Percentiles rank a stretch among this genome's conserved stretches.
phyloP scores from a whole-genome alignment of 1,140 invertebrate genomes.

The Drosophila teissieri region DNA sequence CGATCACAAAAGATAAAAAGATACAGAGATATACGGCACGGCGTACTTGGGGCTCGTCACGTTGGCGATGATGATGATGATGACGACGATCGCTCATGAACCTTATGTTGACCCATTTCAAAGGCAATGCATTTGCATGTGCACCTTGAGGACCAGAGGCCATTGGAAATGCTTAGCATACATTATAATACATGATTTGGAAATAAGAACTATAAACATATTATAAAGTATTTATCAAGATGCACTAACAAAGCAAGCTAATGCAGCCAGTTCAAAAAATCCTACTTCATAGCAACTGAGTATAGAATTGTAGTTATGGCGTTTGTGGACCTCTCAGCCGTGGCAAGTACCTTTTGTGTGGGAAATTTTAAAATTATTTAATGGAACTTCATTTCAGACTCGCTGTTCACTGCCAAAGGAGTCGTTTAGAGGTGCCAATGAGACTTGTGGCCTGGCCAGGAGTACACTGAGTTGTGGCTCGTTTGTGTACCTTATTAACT shows the following conservation, averaged over 20 bases:
- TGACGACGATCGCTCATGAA: slow-evolving; percentile 45
- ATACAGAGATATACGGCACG: slow-evolving; percentile 17
- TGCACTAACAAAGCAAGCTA: background rate
- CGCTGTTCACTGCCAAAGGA: background rate
- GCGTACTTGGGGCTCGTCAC: slow-evolving; percentile 33
- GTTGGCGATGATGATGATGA: slow-evolving; percentile 33
- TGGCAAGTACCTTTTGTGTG: too few species aligned
- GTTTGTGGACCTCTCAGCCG: slow-evolving; percentile 1
- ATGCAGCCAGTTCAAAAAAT: background rate
- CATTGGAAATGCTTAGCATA: too few species aligned
- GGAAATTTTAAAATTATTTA: background rate
- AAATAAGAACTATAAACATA: too few species aligned
- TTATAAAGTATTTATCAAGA: too few species aligned
- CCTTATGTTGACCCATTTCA: slow-evolving; percentile 61
- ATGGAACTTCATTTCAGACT: background rate
- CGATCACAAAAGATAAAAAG: slow-evolving; percentile 4
- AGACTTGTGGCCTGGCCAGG: slow-evolving; percentile 18
- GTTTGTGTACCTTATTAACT: slow-evolving; percentile 29
- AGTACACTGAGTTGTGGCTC: slow-evolving; percentile 7
- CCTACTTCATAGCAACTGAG: too few species aligned
- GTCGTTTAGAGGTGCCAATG: background rate
- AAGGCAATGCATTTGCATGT: slow-evolving; percentile 61
- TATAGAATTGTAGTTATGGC: slow-evolving; percentile 3
- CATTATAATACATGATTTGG: too few species aligned
- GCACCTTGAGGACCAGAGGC: slow-evolving; percentile 48